A percentile compares a stretch with the other conserved stretches of the same genome.
These are phyloP conservation scores for Musca vetustissima DNA, from an alignment of 1,140 invertebrate genomes.

Conservation along the genomic window DNA sequence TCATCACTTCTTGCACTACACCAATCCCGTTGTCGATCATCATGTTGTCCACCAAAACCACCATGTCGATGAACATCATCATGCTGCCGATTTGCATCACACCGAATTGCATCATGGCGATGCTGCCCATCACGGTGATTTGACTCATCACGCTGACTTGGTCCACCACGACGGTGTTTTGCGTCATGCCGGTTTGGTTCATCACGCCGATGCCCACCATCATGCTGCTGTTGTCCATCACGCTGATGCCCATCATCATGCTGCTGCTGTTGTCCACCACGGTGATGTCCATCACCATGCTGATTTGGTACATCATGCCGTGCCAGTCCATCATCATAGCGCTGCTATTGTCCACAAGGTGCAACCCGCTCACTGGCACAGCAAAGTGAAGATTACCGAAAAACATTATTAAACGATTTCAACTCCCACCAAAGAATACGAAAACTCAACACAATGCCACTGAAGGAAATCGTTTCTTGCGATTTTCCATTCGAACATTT, in stretches of 20 bases:
- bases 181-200: slow-evolving; percentile 29
- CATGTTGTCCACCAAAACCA: slow-evolving; percentile 39
- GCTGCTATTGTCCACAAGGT: slow-evolving; percentile 39
- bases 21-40: slow-evolving; percentile 46
- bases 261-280: slow-evolving; percentile 34
- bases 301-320: slow-evolving; percentile 38
- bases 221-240: slow-evolving; percentile 37
- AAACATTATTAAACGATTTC: slow-evolving; percentile 52
- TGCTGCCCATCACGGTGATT: slow-evolving; percentile 20
- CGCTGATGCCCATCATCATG: slow-evolving; percentile 35
- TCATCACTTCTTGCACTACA: slow-evolving; percentile 46
- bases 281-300: slow-evolving; percentile 35
- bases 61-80: slow-evolving; percentile 39
- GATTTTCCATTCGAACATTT: too few species aligned
- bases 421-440: slow-evolving; percentile 9
- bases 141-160: slow-evolving; percentile 31
- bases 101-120: slow-evolving; percentile 31
- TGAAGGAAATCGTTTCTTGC: too few species aligned
- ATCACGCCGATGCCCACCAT: slow-evolving; percentile 31
- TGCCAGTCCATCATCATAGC: slow-evolving; percentile 37
- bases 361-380: slow-evolving; percentile 44
- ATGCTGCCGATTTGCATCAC: slow-evolving; percentile 35
- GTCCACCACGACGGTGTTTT: slow-evolving; percentile 38
- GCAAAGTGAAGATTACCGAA: slow-evolving; percentile 50
- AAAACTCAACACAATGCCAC: too few species aligned